Percentiles rank a stretch among this genome's conserved stretches.
Conservation (phyloP, 2,888 invertebrate genomes). For the Aphidius colemani region DNA sequence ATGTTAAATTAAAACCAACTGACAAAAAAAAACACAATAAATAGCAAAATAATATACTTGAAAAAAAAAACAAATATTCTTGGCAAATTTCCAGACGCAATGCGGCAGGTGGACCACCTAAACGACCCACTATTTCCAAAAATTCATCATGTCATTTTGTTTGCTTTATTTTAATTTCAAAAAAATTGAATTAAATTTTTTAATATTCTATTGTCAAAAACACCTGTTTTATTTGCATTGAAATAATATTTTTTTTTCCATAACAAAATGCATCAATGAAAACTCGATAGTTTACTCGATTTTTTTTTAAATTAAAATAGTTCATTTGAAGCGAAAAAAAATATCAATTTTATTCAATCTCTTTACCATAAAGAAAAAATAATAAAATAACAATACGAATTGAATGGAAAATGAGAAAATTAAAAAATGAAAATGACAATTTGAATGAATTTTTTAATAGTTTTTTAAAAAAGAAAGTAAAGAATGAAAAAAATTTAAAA, state of each 20-base stretch:
- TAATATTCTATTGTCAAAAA: slow-evolving; percentile 3
- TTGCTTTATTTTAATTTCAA: too few species aligned
- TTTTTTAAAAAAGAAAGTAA: neutral
- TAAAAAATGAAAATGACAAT: too few species aligned
- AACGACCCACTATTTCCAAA: neutral
- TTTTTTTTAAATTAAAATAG: neutral
- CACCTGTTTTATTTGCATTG: neutral
- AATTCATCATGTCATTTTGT: too few species aligned
- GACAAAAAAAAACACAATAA: too few species aligned
- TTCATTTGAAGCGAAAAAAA: too few species aligned
- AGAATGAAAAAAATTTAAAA: neutral
- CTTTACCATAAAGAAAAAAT: too few species aligned
- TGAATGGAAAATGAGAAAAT: too few species aligned
- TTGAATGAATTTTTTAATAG: neutral
- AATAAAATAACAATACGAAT: too few species aligned
- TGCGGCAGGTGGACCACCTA: slow-evolving; percentile 45
- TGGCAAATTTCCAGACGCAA: slow-evolving; percentile 54
- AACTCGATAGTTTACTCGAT: neutral
- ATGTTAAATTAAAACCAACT: too few species aligned
- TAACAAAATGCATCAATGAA: neutral
- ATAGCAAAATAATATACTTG: too few species aligned
- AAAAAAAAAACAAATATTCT: slow-evolving; percentile 11
- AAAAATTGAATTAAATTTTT: too few species aligned
- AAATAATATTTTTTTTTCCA: neutral
- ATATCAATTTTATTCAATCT: too few species aligned